Evolutionary conservation across 1,140 invertebrate genomes (phyloP).

Genomic region (Drosophila micromelanica): DNA sequence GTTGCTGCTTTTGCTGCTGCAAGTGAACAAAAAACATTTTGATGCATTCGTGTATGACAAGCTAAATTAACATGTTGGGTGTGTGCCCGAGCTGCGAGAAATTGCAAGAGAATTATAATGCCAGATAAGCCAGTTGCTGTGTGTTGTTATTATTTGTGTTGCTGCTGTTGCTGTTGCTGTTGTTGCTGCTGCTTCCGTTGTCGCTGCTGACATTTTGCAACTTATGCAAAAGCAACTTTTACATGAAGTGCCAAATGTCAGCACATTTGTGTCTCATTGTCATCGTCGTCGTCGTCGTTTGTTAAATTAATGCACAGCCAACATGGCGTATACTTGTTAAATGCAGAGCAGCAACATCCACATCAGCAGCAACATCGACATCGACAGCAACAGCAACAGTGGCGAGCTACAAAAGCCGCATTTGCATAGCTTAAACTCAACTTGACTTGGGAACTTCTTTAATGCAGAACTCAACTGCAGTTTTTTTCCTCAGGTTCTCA

Average conservation of each 20-base stretch:
- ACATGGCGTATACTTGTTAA: constrained; percentile 78
- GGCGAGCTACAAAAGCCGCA: constrained; percentile 26
- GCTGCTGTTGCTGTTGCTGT: background rate
- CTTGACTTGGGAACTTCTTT: constrained; percentile 10
- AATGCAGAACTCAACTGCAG: constrained; percentile 5
- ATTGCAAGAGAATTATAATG: constrained; percentile 30
- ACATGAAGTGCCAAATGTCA: constrained; percentile 72
- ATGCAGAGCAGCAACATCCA: constrained; percentile 49
- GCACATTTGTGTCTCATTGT: constrained; percentile 72
- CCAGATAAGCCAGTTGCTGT: constrained; percentile 19
- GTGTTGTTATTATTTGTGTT: constrained; percentile 11
- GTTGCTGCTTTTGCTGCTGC: constrained; percentile 5
- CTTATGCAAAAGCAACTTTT: constrained; percentile 50
- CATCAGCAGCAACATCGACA: constrained; percentile 32
- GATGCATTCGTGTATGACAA: constrained; percentile 70
- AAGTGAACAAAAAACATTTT: constrained; percentile 39
- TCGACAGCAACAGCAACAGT: constrained; percentile 16
- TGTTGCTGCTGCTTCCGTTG: constrained; percentile 19
- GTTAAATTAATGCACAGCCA: constrained; percentile 65
- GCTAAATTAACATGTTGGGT: constrained; percentile 70
- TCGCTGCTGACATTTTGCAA: constrained; percentile 48
- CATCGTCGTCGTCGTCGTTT: constrained; percentile 45
- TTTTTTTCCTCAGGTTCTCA: constrained; percentile 22
- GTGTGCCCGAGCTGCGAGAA: constrained; percentile 12
- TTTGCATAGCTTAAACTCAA: constrained; percentile 42